phyloP scores from a whole-genome alignment of 2,888 invertebrate genomes.

The Tenthredo notha region DNA sequence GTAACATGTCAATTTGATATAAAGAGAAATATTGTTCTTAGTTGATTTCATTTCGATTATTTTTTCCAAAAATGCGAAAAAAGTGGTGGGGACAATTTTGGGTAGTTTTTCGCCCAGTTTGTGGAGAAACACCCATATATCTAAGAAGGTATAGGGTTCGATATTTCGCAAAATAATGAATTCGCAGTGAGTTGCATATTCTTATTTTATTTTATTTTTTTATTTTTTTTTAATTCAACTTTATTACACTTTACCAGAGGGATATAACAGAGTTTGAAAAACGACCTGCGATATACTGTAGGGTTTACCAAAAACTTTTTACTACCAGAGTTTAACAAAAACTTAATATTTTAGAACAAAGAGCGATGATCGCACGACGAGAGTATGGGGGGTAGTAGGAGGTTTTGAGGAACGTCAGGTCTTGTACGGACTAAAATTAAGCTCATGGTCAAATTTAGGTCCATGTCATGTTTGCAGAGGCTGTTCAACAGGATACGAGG shows the following conservation, averaged over 20 bases:
- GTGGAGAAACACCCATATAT: too few species aligned
- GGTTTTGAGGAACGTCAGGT: background rate
- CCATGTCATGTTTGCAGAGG: constrained; percentile 36
- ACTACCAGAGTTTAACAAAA: background rate
- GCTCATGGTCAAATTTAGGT: constrained; percentile 32
- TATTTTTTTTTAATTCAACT: too few species aligned
- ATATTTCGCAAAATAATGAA: background rate
- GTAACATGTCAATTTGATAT: too few species aligned
- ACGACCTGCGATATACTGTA: background rate
- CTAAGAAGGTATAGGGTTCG: background rate
- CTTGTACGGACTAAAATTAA: background rate
- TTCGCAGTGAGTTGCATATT: constrained; percentile 16
- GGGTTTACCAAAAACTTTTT: too few species aligned
- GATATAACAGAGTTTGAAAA: background rate
- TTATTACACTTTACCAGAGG: background rate
- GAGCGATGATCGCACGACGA: too few species aligned
- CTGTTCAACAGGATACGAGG: background rate
- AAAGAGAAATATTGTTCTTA: too few species aligned
- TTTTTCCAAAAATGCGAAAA: too few species aligned
- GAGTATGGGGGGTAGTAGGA: too few species aligned
- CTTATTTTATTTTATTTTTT: too few species aligned
- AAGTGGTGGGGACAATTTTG: too few species aligned
- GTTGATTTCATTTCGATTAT: too few species aligned
- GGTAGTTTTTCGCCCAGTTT: too few species aligned
- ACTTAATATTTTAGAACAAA: background rate